A percentile compares a stretch with the other conserved stretches of the same genome.
phyloP scores from a whole-genome alignment of 2,888 invertebrate genomes.

The Lepidonotus clava region DNA sequence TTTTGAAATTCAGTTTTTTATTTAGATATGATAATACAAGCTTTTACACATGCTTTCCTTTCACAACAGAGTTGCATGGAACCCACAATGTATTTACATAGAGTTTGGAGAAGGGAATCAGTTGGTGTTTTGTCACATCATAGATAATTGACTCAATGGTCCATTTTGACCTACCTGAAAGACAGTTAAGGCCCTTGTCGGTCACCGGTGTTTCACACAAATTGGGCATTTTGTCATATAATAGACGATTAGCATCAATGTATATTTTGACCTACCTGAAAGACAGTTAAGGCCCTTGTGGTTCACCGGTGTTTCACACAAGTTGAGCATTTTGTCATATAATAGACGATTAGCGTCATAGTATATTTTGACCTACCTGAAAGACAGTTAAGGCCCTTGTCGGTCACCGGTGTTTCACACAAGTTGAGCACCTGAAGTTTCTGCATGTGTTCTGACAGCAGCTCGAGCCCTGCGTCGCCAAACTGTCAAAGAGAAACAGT shows the following conservation, averaged over 20 bases:
- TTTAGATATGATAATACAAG: too few species aligned
- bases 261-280: slow-evolving; percentile 87
- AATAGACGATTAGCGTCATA: too few species aligned
- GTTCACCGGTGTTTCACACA: slow-evolving; percentile 91
- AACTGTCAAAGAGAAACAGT: slow-evolving; percentile 82
- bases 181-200: slow-evolving; percentile 88
- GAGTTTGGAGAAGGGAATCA: too few species aligned
- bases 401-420: slow-evolving; percentile 91
- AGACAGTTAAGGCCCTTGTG: slow-evolving; percentile 89
- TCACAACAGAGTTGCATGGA: too few species aligned
- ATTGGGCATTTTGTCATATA: too few species aligned
- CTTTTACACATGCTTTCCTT: too few species aligned
- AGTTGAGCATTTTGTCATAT: too few species aligned
- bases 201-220: slow-evolving; percentile 91
- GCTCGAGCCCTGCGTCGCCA: slow-evolving; percentile 88
- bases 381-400: slow-evolving; percentile 88
- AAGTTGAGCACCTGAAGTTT: slow-evolving; percentile 89
- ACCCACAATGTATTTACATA: too few species aligned
- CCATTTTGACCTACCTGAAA: slow-evolving; percentile 87
- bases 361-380: slow-evolving; percentile 87
- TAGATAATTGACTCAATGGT: too few species aligned
- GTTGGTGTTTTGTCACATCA: too few species aligned
- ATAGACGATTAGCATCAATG: too few species aligned
- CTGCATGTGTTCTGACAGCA: slow-evolving; percentile 89
- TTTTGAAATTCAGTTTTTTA: too few species aligned